Conservation (phyloP, 2,888 invertebrate genomes). For the Oxycera nigricornis region DNA sequence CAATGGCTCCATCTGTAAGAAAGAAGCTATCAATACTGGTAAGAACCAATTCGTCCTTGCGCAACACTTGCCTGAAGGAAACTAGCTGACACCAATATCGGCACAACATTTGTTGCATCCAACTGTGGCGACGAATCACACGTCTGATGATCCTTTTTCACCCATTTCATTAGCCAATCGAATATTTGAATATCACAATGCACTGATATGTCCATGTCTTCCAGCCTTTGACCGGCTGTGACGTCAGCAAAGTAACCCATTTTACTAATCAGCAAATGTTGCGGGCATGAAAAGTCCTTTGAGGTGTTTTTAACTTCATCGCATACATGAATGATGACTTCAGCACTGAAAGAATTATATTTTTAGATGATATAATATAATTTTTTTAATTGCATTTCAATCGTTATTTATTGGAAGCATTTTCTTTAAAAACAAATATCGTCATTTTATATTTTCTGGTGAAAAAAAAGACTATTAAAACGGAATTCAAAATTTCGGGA, state of each 20-base stretch:
- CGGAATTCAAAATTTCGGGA: too few species aligned
- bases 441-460: too few species aligned
- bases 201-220: slow-evolving; percentile 95
- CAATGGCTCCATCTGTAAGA: slow-evolving; percentile 82
- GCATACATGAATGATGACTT: slow-evolving; percentile 93
- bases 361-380: too few species aligned
- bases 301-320: slow-evolving; percentile 91
- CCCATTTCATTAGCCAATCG: slow-evolving; percentile 96
- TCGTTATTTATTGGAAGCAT: too few species aligned
- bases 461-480: too few species aligned
- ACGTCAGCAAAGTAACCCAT: slow-evolving; percentile 96
- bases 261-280: slow-evolving; percentile 83
- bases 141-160: slow-evolving; percentile 74
- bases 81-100: slow-evolving; percentile 91
- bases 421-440: too few species aligned
- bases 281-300: slow-evolving; percentile 88
- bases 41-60: background rate
- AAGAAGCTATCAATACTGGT: background rate
- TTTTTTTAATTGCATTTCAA: too few species aligned
- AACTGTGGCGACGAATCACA: slow-evolving; percentile 73
- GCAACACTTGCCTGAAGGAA: slow-evolving; percentile 74
- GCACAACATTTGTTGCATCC: slow-evolving; percentile 86
- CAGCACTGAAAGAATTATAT: slow-evolving; percentile 65
- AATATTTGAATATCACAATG: slow-evolving; percentile 96
- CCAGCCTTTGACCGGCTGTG: slow-evolving; percentile 79